Conservation (phyloP, 2,888 invertebrate species). For the Lasioglossum oenotherae region DNA sequence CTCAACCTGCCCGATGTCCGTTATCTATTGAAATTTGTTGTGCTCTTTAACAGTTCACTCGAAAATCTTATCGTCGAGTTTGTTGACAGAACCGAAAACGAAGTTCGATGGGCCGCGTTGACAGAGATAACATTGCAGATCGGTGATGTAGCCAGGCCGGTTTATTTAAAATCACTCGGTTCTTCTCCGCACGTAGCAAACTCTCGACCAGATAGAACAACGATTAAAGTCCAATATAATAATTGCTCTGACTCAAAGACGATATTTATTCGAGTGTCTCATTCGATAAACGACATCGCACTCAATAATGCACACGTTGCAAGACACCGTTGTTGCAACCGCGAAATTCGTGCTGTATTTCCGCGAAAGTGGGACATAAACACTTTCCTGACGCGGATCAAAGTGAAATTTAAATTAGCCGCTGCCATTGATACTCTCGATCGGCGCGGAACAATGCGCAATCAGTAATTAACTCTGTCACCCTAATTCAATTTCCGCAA, state of each 20-base stretch:
- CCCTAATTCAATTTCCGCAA: not conserved
- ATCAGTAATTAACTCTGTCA: not conserved
- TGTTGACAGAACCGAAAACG: not conserved
- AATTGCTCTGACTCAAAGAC: not conserved
- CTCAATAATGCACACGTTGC: not conserved
- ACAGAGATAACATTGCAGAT: not conserved
- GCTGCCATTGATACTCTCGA: not conserved
- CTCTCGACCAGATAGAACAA: not conserved
- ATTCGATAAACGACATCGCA: not conserved
- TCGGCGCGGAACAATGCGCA: not conserved
- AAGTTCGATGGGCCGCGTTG: not conserved
- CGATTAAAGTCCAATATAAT: not conserved
- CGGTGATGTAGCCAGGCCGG: not conserved
- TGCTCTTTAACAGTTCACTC: not conserved
- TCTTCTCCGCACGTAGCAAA: not conserved
- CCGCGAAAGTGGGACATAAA: not conserved
- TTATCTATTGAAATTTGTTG: slow-evolving; percentile 13
- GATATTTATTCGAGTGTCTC: not conserved
- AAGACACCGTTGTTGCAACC: not conserved
- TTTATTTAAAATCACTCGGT: not conserved
- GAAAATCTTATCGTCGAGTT: not conserved
- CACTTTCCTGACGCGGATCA: not conserved
- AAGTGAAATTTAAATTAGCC: not conserved
- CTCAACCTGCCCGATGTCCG: not conserved
- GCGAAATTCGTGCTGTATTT: not conserved